A percentile compares a stretch with the other conserved stretches of the same genome.
Conservation (phyloP, 1,140 invertebrate species). For the Papilio machaon region DNA sequence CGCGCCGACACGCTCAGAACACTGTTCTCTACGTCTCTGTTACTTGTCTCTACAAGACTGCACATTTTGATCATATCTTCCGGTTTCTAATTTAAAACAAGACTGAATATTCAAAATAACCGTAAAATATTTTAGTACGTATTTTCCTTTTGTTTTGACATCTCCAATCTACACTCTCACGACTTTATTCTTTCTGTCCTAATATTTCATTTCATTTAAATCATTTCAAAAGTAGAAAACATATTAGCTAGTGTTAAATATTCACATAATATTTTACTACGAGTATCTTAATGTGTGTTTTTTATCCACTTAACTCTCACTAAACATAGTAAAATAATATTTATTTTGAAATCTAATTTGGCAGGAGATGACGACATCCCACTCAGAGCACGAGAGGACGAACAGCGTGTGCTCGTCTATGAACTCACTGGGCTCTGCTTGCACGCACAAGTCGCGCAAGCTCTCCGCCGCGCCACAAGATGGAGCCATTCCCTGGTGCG, state of each 20-base stretch:
- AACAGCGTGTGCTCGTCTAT: constrained; percentile 85
- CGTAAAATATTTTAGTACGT: too few species aligned
- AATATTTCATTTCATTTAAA: too few species aligned
- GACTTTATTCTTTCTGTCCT: too few species aligned
- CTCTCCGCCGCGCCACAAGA: constrained; percentile 83
- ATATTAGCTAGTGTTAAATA: neutral
- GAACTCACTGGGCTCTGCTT: constrained; percentile 84
- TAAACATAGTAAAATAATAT: neutral
- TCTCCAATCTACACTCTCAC: too few species aligned
- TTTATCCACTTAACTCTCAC: neutral
- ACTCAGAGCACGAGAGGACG: constrained; percentile 87
- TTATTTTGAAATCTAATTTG: constrained; percentile 46
- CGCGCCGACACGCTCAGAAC: neutral
- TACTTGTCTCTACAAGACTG: neutral
- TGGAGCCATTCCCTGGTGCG: constrained; percentile 92
- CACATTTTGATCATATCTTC: neutral
- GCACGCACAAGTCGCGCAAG: constrained; percentile 83
- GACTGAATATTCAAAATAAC: neutral
- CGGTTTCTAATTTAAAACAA: neutral
- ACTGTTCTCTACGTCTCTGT: neutral
- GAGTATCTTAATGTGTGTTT: neutral
- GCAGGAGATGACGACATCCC: constrained; percentile 81
- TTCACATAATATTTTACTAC: neutral
- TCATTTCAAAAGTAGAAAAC: neutral
- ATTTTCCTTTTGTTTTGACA: too few species aligned